Evolutionary conservation across 1,140 invertebrate genomes (phyloP).

Genomic region (Zaprionus africanus): DNA sequence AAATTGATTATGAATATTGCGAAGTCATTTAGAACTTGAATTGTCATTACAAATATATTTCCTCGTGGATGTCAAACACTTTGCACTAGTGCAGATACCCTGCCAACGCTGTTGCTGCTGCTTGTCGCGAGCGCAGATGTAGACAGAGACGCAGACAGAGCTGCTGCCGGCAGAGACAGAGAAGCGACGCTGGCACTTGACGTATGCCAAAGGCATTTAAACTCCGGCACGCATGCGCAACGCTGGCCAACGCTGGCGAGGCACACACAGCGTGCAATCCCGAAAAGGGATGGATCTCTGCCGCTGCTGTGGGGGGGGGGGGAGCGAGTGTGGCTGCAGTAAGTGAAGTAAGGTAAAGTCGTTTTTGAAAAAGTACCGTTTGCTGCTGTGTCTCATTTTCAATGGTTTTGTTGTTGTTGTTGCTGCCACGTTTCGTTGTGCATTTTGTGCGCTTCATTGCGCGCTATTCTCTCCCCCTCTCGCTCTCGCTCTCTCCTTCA

Average conservation of each 20-base stretch:
- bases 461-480: background rate
- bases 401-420: conserved; percentile 10
- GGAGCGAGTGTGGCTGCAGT: background rate
- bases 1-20: no score
- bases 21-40: no score
- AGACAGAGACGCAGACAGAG: conserved; percentile 1
- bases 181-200: conserved; percentile 56
- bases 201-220: conserved; percentile 74
- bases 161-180: background rate
- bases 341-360: conserved; percentile 16
- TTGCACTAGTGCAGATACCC: background rate
- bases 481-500: background rate
- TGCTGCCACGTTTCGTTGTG: conserved; percentile 24
- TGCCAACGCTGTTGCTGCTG: background rate
- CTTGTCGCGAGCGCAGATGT: conserved; percentile 9
- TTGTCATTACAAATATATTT: no score
- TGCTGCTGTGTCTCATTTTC: conserved; percentile 25
- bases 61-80: background rate
- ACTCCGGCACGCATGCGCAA: conserved; percentile 66
- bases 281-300: conserved; percentile 29
- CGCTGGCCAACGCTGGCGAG: conserved; percentile 10
- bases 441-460: conserved; percentile 28
- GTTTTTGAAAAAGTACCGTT: conserved; percentile 41
- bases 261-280: conserved; percentile 28
- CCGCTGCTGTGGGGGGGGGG: background rate